Percentiles rank a stretch among this genome's conserved stretches.
These are phyloP conservation scores for Delichon dasypus DNA, from an alignment of 2,797 vertebrate genomes.

Conservation along the genomic window DNA sequence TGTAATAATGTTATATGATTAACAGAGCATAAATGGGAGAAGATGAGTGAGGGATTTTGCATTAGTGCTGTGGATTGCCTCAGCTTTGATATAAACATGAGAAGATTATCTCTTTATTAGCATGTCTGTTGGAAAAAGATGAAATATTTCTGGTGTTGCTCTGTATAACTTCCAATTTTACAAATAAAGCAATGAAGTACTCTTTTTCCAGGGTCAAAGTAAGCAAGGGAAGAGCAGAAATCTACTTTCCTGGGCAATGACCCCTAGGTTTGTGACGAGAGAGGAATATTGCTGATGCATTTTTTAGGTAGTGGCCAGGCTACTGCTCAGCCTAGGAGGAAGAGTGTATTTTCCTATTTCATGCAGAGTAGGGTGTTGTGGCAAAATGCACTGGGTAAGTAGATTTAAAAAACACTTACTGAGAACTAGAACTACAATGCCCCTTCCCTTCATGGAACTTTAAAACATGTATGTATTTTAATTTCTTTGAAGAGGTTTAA, in stretches of 20 bases:
- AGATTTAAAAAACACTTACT: background rate
- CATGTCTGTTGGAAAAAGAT: background rate
- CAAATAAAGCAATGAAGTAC: background rate
- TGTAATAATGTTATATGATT: conserved; percentile 26
- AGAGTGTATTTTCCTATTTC: background rate
- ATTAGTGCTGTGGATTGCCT: background rate
- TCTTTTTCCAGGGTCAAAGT: background rate
- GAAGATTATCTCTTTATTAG: conserved; percentile 41
- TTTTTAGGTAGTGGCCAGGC: background rate
- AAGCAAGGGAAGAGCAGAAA: background rate
- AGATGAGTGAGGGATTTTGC: conserved; percentile 14
- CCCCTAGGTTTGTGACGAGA: background rate
- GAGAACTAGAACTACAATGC: background rate
- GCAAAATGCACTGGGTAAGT: background rate
- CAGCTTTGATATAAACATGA: background rate
- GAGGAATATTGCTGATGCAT: background rate
- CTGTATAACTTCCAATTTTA: background rate
- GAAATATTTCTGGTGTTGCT: background rate
- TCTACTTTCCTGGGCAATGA: background rate
- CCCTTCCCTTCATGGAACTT: background rate
- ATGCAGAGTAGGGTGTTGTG: background rate
- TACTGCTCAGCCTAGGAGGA: background rate
- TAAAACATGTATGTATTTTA: background rate
- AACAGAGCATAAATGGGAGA: conserved; percentile 24
- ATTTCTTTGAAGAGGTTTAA: background rate